These are phyloP conservation scores for Chaenodraco wilsoni DNA, from an alignment of 2,797 vertebrate species.

Conservation along the genomic window DNA sequence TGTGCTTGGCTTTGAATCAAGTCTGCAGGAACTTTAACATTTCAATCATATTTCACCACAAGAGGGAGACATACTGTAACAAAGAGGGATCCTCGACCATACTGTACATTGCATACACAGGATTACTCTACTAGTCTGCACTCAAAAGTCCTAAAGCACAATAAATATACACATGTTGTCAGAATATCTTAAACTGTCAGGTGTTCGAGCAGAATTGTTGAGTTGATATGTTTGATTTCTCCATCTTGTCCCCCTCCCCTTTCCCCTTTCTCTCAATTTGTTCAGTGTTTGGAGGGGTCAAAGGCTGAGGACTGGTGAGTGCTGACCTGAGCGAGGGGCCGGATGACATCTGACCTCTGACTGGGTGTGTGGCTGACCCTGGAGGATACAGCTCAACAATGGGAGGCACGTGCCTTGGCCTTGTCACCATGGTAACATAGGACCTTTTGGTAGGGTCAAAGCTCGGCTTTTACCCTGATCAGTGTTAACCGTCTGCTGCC, in stretches of 20 bases:
- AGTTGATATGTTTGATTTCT: slow-evolving; percentile 30
- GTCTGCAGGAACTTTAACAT: not conserved
- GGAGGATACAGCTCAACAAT: slow-evolving; percentile 90
- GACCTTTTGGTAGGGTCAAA: slow-evolving; percentile 80
- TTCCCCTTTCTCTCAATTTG: slow-evolving; percentile 85
- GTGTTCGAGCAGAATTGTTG: slow-evolving; percentile 13
- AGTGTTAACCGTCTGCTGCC: slow-evolving; percentile 81
- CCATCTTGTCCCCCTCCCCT: slow-evolving; percentile 19
- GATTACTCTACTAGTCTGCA: slow-evolving; percentile 19
- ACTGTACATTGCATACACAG: slow-evolving; percentile 22
- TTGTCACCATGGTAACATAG: slow-evolving; percentile 88
- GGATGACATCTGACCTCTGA: slow-evolving; percentile 75
- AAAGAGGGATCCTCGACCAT: slow-evolving; percentile 23
- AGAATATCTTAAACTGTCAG: not conserved
- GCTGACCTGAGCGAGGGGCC: slow-evolving; percentile 81
- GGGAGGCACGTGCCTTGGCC: slow-evolving; percentile 90
- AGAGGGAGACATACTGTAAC: slow-evolving; percentile 77
- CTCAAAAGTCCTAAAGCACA: slow-evolving; percentile 9
- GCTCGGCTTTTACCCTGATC: slow-evolving; percentile 72
- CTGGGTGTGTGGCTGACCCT: slow-evolving; percentile 85
- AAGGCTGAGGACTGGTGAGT: slow-evolving; percentile 81
- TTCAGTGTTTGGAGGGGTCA: slow-evolving; percentile 88
- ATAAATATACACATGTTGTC: not conserved
- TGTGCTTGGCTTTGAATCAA: slow-evolving; percentile 4
- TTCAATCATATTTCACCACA: slow-evolving; percentile 61